Evolutionary conservation across 53 echinoderm and acorn worm genomes (phyloP).

Genomic region (Zoroaster sp.): DNA sequence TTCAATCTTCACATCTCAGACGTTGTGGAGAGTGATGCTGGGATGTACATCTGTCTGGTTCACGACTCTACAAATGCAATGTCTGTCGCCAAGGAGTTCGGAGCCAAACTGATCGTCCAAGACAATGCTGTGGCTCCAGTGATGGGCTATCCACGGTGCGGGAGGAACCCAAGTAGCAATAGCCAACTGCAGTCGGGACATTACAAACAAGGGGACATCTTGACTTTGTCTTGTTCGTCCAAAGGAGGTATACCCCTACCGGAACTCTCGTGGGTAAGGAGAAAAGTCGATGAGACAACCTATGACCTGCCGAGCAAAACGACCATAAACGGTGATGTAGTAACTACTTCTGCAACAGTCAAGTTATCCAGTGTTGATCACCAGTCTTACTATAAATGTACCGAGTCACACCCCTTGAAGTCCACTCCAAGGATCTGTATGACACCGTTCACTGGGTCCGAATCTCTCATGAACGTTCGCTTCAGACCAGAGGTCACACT

Average conservation of each 20-base stretch:
- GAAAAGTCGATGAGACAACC: neutral
- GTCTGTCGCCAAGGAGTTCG: slow-evolving; percentile 7
- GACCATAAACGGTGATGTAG: neutral
- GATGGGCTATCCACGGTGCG: neutral
- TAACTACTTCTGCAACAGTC: neutral
- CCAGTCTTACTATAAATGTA: slow-evolving; percentile 16
- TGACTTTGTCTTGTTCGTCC: slow-evolving; percentile 17
- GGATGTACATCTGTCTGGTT: slow-evolving; percentile 39
- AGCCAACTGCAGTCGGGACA: neutral
- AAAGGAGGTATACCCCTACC: slow-evolving; percentile 46
- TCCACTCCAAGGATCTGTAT: neutral
- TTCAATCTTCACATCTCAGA: slow-evolving; percentile 35
- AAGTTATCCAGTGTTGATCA: neutral
- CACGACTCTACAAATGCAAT: neutral
- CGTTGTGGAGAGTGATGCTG: neutral
- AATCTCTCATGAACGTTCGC: slow-evolving; percentile 10
- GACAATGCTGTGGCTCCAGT: neutral
- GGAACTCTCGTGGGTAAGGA: slow-evolving; percentile 24
- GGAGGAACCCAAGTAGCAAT: neutral
- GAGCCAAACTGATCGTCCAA: neutral
- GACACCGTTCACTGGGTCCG: neutral
- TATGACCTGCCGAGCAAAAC: neutral
- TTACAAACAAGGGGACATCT: slow-evolving; percentile 34
- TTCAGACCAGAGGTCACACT: slow-evolving; percentile 23
- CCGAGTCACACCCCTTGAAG: neutral